Evolutionary conservation across 2,888 invertebrate genomes (phyloP).

Genomic region (Conomelus anceps): DNA sequence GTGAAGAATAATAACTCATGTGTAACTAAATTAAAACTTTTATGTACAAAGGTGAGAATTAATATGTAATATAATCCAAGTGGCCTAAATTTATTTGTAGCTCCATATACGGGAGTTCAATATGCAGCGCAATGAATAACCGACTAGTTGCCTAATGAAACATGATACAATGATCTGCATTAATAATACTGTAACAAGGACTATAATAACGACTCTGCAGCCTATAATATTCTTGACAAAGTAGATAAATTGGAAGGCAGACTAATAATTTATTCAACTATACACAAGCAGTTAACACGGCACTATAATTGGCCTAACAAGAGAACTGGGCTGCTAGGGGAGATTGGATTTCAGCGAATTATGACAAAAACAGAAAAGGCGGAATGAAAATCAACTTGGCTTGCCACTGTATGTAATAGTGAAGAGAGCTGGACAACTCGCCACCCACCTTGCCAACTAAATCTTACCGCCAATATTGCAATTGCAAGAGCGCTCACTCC

Average conservation of each 20-base stretch:
- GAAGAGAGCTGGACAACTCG: not conserved
- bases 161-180: not conserved
- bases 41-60: not conserved
- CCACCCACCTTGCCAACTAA: not conserved
- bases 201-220: not conserved
- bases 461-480: not conserved
- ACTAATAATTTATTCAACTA: not conserved
- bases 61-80: not conserved
- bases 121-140: not conserved
- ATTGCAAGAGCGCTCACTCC: not conserved
- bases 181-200: not conserved
- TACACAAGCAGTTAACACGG: not conserved
- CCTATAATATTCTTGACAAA: not conserved
- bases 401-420: not conserved
- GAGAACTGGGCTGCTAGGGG: not conserved
- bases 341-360: not conserved
- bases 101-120: not conserved
- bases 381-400: not conserved
- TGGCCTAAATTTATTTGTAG: not conserved
- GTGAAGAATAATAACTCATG: not conserved
- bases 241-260: not conserved
- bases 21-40: not conserved
- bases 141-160: not conserved
- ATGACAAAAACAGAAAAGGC: not conserved
- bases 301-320: not conserved